Conservation (phyloP, 2,797 vertebrate species). For the Chiroxiphia lanceolata region DNA sequence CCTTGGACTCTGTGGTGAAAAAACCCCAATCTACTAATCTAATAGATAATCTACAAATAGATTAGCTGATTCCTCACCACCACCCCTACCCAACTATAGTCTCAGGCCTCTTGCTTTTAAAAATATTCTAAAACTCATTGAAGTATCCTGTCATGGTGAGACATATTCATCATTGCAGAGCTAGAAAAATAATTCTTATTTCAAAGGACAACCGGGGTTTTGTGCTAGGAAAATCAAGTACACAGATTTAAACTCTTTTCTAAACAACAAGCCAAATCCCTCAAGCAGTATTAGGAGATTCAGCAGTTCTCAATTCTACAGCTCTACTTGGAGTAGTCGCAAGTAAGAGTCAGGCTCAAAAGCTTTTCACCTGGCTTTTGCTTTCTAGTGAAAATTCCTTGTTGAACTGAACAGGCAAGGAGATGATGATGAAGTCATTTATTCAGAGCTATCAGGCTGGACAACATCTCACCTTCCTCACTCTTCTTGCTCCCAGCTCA, state of each 20-base stretch:
- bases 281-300: neutral
- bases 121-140: neutral
- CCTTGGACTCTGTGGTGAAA: neutral
- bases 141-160: neutral
- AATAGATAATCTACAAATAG: neutral
- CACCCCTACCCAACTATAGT: neutral
- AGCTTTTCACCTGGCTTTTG: neutral
- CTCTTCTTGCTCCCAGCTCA: neutral
- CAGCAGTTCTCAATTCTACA: neutral
- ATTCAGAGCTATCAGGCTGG: neutral
- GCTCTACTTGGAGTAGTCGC: fast-evolving
- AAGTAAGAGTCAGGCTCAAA: neutral
- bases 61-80: neutral
- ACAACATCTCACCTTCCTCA: neutral
- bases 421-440: constrained; percentile 30
- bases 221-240: neutral
- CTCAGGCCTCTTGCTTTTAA: neutral
- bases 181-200: neutral
- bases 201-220: neutral
- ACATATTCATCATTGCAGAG: neutral
- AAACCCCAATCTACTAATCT: neutral
- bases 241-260: neutral
- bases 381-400: neutral
- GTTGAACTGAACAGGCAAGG: neutral
- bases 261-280: neutral